Conservation (phyloP, 2,113 vertebrate genomes). For the Catharus minimus region DNA sequence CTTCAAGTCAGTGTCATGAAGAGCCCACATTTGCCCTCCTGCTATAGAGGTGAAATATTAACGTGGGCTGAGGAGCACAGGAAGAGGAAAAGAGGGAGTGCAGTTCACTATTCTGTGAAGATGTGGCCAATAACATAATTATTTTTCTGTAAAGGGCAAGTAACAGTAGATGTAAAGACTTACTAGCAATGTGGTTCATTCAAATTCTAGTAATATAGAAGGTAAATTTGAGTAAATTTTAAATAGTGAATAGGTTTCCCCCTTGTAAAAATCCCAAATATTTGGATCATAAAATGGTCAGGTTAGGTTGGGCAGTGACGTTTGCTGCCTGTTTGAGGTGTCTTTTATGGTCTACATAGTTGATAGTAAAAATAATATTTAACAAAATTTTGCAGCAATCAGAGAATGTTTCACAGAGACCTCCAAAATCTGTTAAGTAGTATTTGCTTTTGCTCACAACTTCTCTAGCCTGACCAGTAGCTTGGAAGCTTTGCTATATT, state of each 20-base stretch:
- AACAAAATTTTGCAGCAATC: neutral
- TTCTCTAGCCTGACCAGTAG: neutral
- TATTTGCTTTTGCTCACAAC: neutral
- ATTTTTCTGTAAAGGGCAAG: neutral
- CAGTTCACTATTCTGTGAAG: neutral
- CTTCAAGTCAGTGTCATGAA: neutral
- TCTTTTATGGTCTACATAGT: neutral
- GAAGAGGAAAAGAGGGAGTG: neutral
- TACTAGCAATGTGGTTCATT: neutral
- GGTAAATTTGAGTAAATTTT: neutral
- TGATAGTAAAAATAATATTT: neutral
- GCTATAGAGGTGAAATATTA: neutral
- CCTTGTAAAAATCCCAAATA: neutral
- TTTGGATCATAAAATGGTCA: neutral
- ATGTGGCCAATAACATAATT: neutral
- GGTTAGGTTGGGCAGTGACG: neutral
- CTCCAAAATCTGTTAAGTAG: neutral
- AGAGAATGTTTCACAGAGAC: neutral
- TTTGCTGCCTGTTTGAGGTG: neutral
- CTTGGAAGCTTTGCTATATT: neutral
- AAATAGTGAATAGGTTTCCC: neutral
- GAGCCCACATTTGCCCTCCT: neutral
- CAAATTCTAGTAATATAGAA: neutral
- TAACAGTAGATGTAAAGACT: neutral
- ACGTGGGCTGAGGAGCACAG: neutral